Evolutionary conservation across 2,797 vertebrate species (phyloP), one percentile per base, ranked within the genome.

Genomic region (Phaenicophaeus curvirostris): DNA sequence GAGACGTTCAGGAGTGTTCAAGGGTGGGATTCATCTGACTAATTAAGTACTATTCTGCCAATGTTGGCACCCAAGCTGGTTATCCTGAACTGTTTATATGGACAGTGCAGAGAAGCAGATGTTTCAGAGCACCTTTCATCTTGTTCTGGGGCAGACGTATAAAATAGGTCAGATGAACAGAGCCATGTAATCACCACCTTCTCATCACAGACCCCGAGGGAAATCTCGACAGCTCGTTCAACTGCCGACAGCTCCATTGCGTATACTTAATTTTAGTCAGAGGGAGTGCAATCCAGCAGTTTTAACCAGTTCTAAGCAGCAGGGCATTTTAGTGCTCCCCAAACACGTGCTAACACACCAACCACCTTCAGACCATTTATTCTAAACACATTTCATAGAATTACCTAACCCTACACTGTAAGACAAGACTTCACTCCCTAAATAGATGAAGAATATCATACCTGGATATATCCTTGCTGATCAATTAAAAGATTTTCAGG

Each of bases 401-500:
- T 50, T 61, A 87, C 9, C 31, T 81, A 76, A 81, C 16, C 57
- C 30, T 73, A 54, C 8, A 42, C 5, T 24, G 30, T 37, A 85
- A 68, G 42, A 41, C 9, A 71, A 85, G 85, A 81, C 15, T 76
- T 33, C 13, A 30, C 39, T 71, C 59, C 50, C 68, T 61, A 85
- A 82, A 87, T 23, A 86, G 18, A 89, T 28, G 42, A 91, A 89
- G 51, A 65, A 76, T 59, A 81, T 83, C 97, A 93, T 98, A 99
- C 99, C 99, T 99, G 99, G 95, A 99, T 99, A 96, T 99, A 99
- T 95, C 99, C 99, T 98, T 99, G 99, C 95, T 99, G 99, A 98
- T 99, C 99, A 97, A 99, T 99, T 98, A 99, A 98, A 98, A 99
- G 98, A 97, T 99, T 99, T 98, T 99, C 99, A 95, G 99, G 99